Base-by-base conservation (phyloP, 2,888 invertebrate genomes). In the Hyppa rectilinea region DNA sequence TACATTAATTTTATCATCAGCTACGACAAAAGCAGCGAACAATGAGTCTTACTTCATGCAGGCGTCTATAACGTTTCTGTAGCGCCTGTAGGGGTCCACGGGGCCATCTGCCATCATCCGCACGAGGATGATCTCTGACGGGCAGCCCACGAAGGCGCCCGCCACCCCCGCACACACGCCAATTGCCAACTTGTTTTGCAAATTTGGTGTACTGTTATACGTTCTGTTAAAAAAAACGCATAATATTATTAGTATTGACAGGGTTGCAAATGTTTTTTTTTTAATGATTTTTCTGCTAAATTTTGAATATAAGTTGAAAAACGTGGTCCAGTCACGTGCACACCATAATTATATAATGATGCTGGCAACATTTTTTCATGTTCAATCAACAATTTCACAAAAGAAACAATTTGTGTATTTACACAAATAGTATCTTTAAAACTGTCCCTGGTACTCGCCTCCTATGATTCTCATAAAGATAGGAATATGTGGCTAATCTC, bases 51-150 rank as follows among this genome's bases (percentile, higher is more conserved):
- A 89, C 91, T 86, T 90, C 64, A 58, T 47, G 9, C 90, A 91
- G 0, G 99, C 99, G 89, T 99, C 97, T 68, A 98, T 96, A 0
- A 98, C 98, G 90, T 97, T 98, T 74, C 96, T 97, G 91, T 99
- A 99, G 72, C 98, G 94, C 80, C 98, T 71, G 23, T 68, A 76
- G 23, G 87, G 87, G n/a, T 75, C 79, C 29, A 73, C 47, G 17
- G 86, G 97, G 20, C 99, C 99, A 94, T 99, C 99, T 0, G 99
- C 97, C 71, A 99, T 99, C 99, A 99, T 99, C 81, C 99, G 96
- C 66, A 99, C 98, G 17, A 99, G 96, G 4, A 98, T 97, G 64
- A 99, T 97, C 95, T 99, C 99, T 0, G 99, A 98, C 0, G 99
- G 99, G 26, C 98, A 99, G 50, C 99, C 99, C 52, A 99, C 98